Base-by-base conservation (phyloP, 2,888 invertebrate species). In the Schrankia costaestrigalis region DNA sequence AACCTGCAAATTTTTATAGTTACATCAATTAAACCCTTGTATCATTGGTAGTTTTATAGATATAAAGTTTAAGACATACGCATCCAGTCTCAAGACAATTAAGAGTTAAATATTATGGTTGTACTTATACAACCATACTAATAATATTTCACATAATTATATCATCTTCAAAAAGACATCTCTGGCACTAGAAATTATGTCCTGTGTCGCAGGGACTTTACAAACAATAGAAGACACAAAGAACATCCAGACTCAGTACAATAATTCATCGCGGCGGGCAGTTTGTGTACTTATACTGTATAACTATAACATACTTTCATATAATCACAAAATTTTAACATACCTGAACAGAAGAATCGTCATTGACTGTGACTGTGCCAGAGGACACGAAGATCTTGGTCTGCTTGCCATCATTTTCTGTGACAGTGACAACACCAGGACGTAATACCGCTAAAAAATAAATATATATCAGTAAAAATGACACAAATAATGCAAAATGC, bases 351-450 rank as follows among this genome's bases (percentile, higher is more conserved):
- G 97, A 94, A 4, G 97, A 97, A 76, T 99, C 98, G 50, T 97
- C 97, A 75, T 99, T 98, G 57, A 99, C 96, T 18, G 97, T 94
- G 52, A 99, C 90, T 11, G 97, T 96, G 35, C 99, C 99, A 62
- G 98, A 98, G 37, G 98, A 98, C 6, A 98, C 98, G 80, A 99
- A 98, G 68, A 93, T 94, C 82, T 96, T 97, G 68, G 92, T 94
- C 8, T 91, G 79, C 46, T 91, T 90, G 42, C 97, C 97, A 70
- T 95, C 95, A 53, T 94, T 92, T 80, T 99, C 98, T 58, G 90
- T 90, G 3, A 99, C 97, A 35, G 95, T 93, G 1, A 99, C 94
- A 14, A 99, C 93, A 22, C 99, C 99, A 9, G 99, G 98, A 78
- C 95, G 95, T 7, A 99, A 86, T 3, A 98, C 97, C 56, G 98